Evolutionary conservation across 2,797 vertebrate species (phyloP).

Genomic region (Microctenopoma steveboyesi): DNA sequence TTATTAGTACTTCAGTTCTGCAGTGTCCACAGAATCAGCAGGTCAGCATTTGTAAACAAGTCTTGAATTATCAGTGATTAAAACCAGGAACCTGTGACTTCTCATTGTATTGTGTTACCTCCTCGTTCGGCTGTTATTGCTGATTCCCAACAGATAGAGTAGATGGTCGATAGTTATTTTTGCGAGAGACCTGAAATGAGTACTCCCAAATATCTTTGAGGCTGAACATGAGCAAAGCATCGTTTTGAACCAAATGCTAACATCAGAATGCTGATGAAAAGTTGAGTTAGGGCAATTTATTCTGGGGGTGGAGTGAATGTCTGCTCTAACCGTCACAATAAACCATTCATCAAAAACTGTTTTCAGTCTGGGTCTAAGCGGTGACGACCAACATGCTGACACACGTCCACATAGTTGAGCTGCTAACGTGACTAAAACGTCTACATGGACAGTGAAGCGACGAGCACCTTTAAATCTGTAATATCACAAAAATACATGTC

Average conservation of each 20-base stretch:
- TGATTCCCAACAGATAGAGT: too few species aligned
- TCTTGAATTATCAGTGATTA: slow-evolving; percentile 6
- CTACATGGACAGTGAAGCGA: not conserved
- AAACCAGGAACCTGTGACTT: not conserved
- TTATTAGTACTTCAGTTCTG: slow-evolving; percentile 15
- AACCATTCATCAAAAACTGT: not conserved
- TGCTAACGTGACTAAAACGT: not conserved
- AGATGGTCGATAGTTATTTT: not conserved
- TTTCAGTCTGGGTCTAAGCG: slow-evolving; percentile 4
- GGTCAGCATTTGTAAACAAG: not conserved
- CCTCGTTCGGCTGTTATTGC: not conserved
- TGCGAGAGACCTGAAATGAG: not conserved
- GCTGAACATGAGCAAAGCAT: not conserved
- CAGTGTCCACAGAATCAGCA: slow-evolving; percentile 12
- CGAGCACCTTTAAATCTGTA: not conserved
- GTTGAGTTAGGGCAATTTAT: not conserved
- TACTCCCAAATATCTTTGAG: not conserved
- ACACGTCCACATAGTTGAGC: not conserved
- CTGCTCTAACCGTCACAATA: not conserved
- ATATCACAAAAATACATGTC: too few species aligned
- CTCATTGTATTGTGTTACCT: not conserved
- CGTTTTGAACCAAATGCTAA: not conserved
- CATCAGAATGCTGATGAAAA: not conserved
- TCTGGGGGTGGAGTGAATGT: not conserved
- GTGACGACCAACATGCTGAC: not conserved